Conservation (phyloP, 23 tunicate genomes). For the Aplidium turbinatum region DNA sequence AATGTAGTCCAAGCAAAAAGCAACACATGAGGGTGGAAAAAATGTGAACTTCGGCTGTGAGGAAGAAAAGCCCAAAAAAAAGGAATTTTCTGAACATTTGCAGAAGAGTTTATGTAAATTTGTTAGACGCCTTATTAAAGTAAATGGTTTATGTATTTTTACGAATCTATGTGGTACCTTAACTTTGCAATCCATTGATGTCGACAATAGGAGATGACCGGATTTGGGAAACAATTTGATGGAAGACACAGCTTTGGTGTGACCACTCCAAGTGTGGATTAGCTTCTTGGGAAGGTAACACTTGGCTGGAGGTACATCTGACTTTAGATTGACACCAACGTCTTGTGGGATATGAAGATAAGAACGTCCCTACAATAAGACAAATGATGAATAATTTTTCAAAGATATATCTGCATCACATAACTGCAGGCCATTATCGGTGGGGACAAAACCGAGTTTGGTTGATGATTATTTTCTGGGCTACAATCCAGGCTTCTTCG, state of each 20-base stretch:
- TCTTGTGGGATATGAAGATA: conserved; percentile 96
- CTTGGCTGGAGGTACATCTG: conserved; percentile 75
- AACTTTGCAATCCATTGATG: conserved; percentile 99
- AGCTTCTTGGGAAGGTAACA: conserved; percentile 95
- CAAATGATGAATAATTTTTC: not conserved
- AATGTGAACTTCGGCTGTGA: too few relatives aligned
- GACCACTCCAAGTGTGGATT: conserved; percentile 96
- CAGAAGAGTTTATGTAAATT: too few relatives aligned
- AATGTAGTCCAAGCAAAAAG: too few relatives aligned
- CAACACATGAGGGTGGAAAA: too few relatives aligned
- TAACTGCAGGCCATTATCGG: not conserved
- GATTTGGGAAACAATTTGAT: conserved; percentile 88
- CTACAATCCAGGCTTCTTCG: too few relatives aligned
- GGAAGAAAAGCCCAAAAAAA: too few relatives aligned
- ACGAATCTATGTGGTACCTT: conserved; percentile 78
- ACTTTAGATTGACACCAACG: conserved; percentile 84
- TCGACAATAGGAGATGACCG: conserved; percentile 92
- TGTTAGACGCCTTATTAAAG: too few relatives aligned
- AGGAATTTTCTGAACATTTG: too few relatives aligned
- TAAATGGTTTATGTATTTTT: too few relatives aligned
- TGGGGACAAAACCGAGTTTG: too few relatives aligned
- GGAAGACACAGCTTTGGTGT: conserved; percentile 89
- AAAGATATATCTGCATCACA: not conserved
- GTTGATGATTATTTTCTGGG: too few relatives aligned
- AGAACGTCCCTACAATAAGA: conserved; percentile 89